These are phyloP conservation scores for Pelecanoides urinatrix DNA, from an alignment of 2,113 vertebrate genomes.

Conservation along the genomic window DNA sequence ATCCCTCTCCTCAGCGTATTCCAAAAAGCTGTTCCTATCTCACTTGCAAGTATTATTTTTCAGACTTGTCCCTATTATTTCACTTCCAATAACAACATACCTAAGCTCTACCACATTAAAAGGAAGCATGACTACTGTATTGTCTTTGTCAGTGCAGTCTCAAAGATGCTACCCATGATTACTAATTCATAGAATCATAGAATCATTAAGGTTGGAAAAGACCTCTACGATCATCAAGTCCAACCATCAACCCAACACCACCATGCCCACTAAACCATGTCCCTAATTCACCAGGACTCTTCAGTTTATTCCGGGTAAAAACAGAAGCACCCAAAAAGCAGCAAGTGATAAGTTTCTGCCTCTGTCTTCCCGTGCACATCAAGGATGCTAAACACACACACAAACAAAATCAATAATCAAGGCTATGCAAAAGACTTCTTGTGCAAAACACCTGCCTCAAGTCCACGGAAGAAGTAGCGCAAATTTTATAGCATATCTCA, in stretches of 20 bases:
- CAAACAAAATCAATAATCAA: not conserved
- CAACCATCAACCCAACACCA: no score
- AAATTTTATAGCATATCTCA: not conserved
- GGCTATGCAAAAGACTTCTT: not conserved
- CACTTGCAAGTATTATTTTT: not conserved
- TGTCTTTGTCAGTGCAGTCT: not conserved
- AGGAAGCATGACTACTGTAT: not conserved
- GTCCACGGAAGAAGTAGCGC: not conserved
- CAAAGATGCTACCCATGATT: not conserved
- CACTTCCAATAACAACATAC: not conserved
- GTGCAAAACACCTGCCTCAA: constrained; percentile 13
- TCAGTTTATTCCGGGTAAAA: not conserved
- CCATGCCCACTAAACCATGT: no score
- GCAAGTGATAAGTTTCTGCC: not conserved
- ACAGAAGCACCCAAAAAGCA: not conserved
- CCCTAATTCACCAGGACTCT: not conserved
- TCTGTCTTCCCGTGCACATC: not conserved
- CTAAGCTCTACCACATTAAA: not conserved
- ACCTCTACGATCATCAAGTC: no score
- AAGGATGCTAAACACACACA: not conserved
- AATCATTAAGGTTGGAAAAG: no score
- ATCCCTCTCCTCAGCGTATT: not conserved
- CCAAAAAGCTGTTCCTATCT: not conserved
- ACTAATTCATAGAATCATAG: no score
- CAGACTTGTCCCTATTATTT: not conserved